Base-by-base conservation (phyloP, 2,113 vertebrate genomes). In the Gasterosteus nipponicus region DNA sequence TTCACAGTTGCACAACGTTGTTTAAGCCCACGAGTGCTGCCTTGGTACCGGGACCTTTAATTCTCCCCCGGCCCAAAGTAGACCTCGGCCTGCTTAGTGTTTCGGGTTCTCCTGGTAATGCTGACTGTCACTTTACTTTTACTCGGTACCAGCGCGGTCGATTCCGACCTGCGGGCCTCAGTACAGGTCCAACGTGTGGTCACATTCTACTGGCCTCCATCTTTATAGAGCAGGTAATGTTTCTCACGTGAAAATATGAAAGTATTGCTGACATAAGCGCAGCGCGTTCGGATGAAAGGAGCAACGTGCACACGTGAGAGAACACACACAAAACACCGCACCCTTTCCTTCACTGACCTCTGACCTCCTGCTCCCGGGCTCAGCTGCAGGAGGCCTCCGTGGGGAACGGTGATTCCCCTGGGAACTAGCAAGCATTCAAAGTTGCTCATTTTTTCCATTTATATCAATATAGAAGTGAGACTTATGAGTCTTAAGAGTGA, bases 111-210 rank as follows among this genome's bases (percentile, higher is more conserved):
- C 58, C 77, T 84, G 75, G 67, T 92, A 91, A 92, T 89, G 42
- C 76, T 67, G 85, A 74, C 80, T 91, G 92, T 93, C 91, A 92
- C 84, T 64, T 76, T 81, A 57, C 85, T 93, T 88, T 91, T 46
- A 76, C 66, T 63, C 62, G 33, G 77, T 53, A 76, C 89, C 92
- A 90, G 87, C 68, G 62, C 78, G 85, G 61, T 79, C 41, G 57
- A 75, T 66, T 67, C 78, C 59, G 75, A 57, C 67, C 67, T 79
- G 86, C 53, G 63, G 56, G 64, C 46, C 76, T 89, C 79, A 53
- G 69, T 69, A 11, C 16, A 51, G 80, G 87, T 80, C 76, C 29
- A 18, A 57, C 70, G 49, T 56, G 71, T 72, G 87, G 81, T 86
- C 65, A 11, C 67, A 77, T 80, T 63, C 84, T 64, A 61, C 74